Evolutionary conservation across 2,113 vertebrate species (phyloP), one percentile per base, ranked within the genome.

Genomic region (Nesogale talazaci): DNA sequence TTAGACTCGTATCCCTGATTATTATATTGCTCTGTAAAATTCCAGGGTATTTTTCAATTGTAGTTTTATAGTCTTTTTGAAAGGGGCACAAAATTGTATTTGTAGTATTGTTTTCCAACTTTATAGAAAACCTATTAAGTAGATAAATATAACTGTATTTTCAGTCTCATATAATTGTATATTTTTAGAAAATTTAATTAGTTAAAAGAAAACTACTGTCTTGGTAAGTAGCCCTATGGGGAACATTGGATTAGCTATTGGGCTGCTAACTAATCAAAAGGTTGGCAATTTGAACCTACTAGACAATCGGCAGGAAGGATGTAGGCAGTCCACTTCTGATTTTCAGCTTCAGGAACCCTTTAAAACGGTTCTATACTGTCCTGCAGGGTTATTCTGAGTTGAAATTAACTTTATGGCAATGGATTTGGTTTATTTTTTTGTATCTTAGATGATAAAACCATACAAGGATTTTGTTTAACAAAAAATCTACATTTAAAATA

Each of bases 151-250:
- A 23, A n/a, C n/a, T n/a, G n/a, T n/a, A n/a, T n/a, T n/a, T n/a
- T n/a, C 70, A 69, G 81, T 65, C 2, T 61, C 4, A 85, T 25
- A 83, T 9, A 79, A 80, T 38, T 72, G 27, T 81, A 17, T 61
- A 65, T 59, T 81, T 95, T 82, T 78, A 88, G 56, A 46, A 84
- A 80, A 74, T 2, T 36, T 61, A 22, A 88, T 77, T 90, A 80
- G 27, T 46, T 93, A 46, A 94, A 46, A 46, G 42, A 46, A 88
- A 86, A 65, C 16, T 75, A 40, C 19, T 76, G 15, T 70, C 65
- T 34, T 25, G 65, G n/a, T 74, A 63, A 59, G 57, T 15, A 59
- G 57, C 3, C 12, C 12, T 59, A 3, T 15, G 8, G 65, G n/a
- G 67, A 63, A 59, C 16, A 3, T 15, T 59, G 57, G 57, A 20